Conservation (phyloP, 1,140 invertebrate genomes). For the Zaprionus lachaisei region DNA sequence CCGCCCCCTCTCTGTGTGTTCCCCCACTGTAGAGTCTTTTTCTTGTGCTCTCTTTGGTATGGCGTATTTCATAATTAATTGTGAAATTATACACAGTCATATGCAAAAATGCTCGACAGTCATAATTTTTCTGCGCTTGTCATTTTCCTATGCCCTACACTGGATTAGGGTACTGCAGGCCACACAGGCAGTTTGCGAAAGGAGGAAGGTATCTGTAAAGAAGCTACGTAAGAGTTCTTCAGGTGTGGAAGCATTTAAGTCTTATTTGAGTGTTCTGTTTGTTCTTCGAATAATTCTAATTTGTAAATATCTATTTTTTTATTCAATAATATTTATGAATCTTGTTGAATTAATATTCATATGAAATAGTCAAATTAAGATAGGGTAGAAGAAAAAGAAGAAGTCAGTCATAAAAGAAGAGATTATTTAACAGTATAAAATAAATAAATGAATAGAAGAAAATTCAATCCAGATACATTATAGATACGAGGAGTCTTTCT, state of each 20-base stretch:
- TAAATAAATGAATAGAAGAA: too few relatives aligned
- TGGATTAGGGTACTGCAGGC: neutral
- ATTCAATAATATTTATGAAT: neutral
- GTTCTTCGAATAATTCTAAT: too few relatives aligned
- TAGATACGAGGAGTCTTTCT: too few relatives aligned
- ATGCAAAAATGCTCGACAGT: conserved; percentile 66
- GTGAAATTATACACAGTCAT: conserved; percentile 74
- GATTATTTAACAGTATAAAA: too few relatives aligned
- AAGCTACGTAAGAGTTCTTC: neutral
- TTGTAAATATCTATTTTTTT: neutral
- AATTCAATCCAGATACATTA: too few relatives aligned
- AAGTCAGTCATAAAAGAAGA: too few relatives aligned
- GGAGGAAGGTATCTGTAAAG: neutral
- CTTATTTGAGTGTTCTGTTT: neutral
- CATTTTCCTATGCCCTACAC: conserved; percentile 46
- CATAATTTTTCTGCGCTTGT: conserved; percentile 58
- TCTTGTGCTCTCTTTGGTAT: conserved; percentile 28
- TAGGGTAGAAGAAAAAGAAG: neutral
- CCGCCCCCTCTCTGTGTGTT: neutral
- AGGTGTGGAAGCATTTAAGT: neutral
- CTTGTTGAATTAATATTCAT: neutral
- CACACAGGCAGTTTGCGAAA: neutral
- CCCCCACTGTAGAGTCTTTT: conserved; percentile 13
- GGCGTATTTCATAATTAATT: conserved; percentile 79
- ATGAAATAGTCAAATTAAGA: neutral